Evolutionary conservation across 2,113 vertebrate genomes (phyloP), one percentile per base, ranked within the genome.

Genomic region (Genyomyrus donnyi): DNA sequence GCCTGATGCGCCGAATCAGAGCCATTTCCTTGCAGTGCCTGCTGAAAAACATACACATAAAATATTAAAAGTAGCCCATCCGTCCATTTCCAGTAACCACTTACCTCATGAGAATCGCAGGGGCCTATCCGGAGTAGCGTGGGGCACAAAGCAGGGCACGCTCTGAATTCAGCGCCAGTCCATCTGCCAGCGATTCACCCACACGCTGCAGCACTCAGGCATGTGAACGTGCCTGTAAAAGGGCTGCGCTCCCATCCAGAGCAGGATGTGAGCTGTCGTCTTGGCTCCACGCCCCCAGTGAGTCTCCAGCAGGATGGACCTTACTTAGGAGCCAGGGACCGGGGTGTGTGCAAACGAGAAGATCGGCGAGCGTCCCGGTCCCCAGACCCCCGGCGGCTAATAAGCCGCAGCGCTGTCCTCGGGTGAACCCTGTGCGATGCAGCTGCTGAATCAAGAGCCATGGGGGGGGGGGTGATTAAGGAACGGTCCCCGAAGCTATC

Each of bases 181-280:
- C 45, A 46, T 85, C 83, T 85, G 83, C 45, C 39, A 24, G 83
- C 7, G 24, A 24, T 85, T 85, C 45, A 48, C 39, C 83, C 83
- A 85, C 45, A 48, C 74, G 74, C 35, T 48, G 83, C 83, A 21
- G 39, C 39, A 85, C 46, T 45, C 83, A 48, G 17, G 21, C 21
- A 85, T 48, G 83, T 85, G 21, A 85, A 48, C 17, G 42, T 85
- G 48, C 46, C 48, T n/a, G 11, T 35, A 53, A 35, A 15, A 19
- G 85, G 8, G 27, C 24, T 9, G n/a, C 15, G 0, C 24, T n/a
- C 45, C 42, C 9, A 24, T 85, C 45, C 83, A 85, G 83, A 85
- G 83, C 83, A 85, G 83, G 83, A 85, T 48, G 45, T 85, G 83
- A 48, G 83, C 83, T 85, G 39, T 85, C 45, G 83, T 39, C 83